A percentile compares a stretch with the other conserved stretches of the same genome.
Evolutionary conservation across 2,797 vertebrate species (phyloP).

Genomic region (Yasuhikotakia modesta): DNA sequence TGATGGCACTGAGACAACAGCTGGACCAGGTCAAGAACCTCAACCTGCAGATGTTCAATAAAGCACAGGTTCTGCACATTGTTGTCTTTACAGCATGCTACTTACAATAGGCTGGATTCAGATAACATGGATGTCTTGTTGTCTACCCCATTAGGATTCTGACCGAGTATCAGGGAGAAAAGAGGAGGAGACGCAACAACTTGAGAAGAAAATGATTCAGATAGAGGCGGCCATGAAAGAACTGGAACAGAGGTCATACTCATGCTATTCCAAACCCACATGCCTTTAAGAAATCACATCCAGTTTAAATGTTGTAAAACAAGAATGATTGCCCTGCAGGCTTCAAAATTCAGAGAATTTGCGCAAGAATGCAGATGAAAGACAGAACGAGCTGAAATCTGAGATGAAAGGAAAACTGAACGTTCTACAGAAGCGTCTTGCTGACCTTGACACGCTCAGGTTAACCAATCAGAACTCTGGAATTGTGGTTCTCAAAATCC

Average conservation of each 20-base stretch:
- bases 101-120: neutral
- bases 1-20: slow-evolving; percentile 89
- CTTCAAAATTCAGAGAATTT: slow-evolving; percentile 82
- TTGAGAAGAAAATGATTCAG: slow-evolving; percentile 86
- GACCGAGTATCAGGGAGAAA: slow-evolving; percentile 84
- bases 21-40: slow-evolving; percentile 95
- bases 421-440: slow-evolving; percentile 80
- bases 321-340: slow-evolving; percentile 65
- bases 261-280: neutral
- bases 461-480: slow-evolving; percentile 54
- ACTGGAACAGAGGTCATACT: slow-evolving; percentile 78
- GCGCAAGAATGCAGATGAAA: slow-evolving; percentile 77
- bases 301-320: neutral
- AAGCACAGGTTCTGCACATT: slow-evolving; percentile 82
- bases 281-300: neutral
- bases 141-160: slow-evolving; percentile 74
- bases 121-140: neutral
- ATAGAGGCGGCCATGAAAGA: slow-evolving; percentile 85
- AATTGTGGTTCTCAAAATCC: neutral
- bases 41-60: slow-evolving; percentile 97
- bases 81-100: neutral
- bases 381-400: slow-evolving; percentile 79
- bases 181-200: slow-evolving; percentile 79
- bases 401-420: slow-evolving; percentile 82
- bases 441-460: slow-evolving; percentile 86